A percentile compares a stretch with the other conserved stretches of the same genome.
Evolutionary conservation across 2,797 vertebrate genomes (phyloP).

Genomic region (Phylloscopus collybita): DNA sequence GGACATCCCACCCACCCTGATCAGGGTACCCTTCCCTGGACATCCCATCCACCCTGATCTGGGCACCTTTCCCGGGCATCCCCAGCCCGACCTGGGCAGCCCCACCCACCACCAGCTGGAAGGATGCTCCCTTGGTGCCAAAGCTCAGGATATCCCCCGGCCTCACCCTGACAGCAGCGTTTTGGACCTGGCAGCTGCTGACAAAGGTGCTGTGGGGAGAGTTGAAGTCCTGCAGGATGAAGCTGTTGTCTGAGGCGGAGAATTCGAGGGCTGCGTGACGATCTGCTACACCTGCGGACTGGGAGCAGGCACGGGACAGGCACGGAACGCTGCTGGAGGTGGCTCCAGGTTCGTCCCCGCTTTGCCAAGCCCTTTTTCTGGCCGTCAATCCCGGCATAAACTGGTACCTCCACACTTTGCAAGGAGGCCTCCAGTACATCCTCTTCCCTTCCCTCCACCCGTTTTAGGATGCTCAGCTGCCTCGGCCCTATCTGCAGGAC

Average conservation of each 20-base stretch:
- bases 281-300: constrained; percentile 78
- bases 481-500: not conserved
- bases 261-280: constrained; percentile 67
- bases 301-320: not conserved
- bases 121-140: constrained; percentile 17
- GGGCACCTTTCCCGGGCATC: constrained; percentile 18
- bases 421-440: not conserved
- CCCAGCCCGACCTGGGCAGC: constrained; percentile 12
- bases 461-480: not conserved
- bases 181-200: constrained; percentile 74
- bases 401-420: fast-evolving
- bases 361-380: not conserved
- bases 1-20: not conserved
- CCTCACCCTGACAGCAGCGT: constrained; percentile 45
- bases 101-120: constrained; percentile 65
- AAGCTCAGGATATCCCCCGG: constrained; percentile 79
- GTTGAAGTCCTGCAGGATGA: constrained; percentile 81
- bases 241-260: constrained; percentile 59
- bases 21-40: constrained; percentile 11
- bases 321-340: not conserved
- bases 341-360: too few species aligned
- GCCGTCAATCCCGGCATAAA: fast-evolving
- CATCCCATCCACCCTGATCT: too few species aligned
- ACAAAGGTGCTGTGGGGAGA: constrained; percentile 78
- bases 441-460: not conserved